A percentile compares a stretch with the other conserved stretches of the same genome.
phyloP scores from a whole-genome alignment of 1,140 invertebrate genomes.

The Pseudomyrmex sp. region DNA sequence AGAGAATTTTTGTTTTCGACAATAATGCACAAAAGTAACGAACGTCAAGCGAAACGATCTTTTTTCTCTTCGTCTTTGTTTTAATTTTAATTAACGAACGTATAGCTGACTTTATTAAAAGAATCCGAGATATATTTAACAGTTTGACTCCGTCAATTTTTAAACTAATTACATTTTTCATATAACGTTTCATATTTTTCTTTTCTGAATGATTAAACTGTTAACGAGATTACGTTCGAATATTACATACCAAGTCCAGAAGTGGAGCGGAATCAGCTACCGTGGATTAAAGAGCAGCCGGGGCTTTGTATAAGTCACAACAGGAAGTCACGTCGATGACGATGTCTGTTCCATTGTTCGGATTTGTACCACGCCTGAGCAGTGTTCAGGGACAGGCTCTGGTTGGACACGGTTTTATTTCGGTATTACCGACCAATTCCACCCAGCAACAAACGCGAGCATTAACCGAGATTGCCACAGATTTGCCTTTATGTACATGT shows the following conservation, averaged over 20 bases:
- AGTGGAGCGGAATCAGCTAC: slow-evolving; percentile 40
- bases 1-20: slow-evolving; percentile 40
- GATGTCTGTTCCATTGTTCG: slow-evolving; percentile 69
- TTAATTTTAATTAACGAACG: background rate
- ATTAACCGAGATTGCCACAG: background rate
- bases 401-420: slow-evolving; percentile 61
- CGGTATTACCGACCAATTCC: slow-evolving; percentile 12
- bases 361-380: slow-evolving; percentile 62
- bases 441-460: background rate
- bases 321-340: slow-evolving; percentile 67
- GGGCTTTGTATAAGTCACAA: slow-evolving; percentile 41
- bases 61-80: background rate
- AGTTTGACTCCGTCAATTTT: too few relatives aligned
- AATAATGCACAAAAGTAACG: background rate
- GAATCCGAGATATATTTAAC: too few relatives aligned
- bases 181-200: background rate
- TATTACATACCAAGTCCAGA: background rate
- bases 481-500: slow-evolving; percentile 21
- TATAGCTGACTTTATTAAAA: too few relatives aligned
- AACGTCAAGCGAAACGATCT: too few relatives aligned
- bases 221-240: slow-evolving; percentile 29
- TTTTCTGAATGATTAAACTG: background rate
- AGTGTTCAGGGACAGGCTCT: slow-evolving; percentile 58
- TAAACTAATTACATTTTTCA: too few relatives aligned
- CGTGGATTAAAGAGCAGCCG: slow-evolving; percentile 57